Evolutionary conservation across 2,797 vertebrate genomes (phyloP).

Genomic region (Enteromius radiatus): DNA sequence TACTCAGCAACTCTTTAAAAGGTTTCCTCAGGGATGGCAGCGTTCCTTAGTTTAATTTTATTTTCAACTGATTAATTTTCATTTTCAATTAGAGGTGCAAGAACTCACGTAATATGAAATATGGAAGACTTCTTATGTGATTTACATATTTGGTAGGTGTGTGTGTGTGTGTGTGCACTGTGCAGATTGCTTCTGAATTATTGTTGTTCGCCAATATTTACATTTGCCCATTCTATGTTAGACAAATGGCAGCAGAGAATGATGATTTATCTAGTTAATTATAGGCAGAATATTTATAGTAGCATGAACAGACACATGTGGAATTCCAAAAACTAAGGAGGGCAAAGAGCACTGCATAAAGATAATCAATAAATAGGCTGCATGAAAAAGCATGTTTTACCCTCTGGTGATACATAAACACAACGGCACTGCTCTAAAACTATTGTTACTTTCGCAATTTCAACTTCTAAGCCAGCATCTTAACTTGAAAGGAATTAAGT

Average conservation of each 20-base stretch:
- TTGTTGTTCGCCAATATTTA: constrained; percentile 26
- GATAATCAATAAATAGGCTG: constrained; percentile 54
- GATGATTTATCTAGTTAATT: constrained; percentile 37
- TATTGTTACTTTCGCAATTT: background rate
- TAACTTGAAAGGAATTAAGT: background rate
- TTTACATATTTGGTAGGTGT: constrained; percentile 51
- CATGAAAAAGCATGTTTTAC: constrained; percentile 61
- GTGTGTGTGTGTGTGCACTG: constrained; percentile 27
- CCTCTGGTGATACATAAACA: constrained; percentile 66
- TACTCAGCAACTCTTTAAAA: constrained; percentile 56
- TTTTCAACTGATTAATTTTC: constrained; percentile 66
- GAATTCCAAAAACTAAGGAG: constrained; percentile 53
- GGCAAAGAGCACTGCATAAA: constrained; percentile 60
- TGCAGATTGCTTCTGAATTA: constrained; percentile 20
- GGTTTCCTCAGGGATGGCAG: constrained; percentile 58
- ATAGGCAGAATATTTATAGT: constrained; percentile 6
- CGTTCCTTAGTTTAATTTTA: constrained; percentile 60
- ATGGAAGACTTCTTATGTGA: constrained; percentile 44
- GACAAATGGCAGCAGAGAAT: constrained; percentile 13
- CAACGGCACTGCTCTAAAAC: background rate
- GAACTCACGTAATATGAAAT: constrained; percentile 30
- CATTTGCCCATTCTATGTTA: constrained; percentile 26
- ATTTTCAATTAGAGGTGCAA: constrained; percentile 65
- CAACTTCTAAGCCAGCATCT: background rate
- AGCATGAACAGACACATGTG: constrained; percentile 17